A percentile compares a stretch with the other conserved stretches of the same genome.
Conservation (phyloP, 2,888 invertebrate species). For the Sipunculus nudus region DNA sequence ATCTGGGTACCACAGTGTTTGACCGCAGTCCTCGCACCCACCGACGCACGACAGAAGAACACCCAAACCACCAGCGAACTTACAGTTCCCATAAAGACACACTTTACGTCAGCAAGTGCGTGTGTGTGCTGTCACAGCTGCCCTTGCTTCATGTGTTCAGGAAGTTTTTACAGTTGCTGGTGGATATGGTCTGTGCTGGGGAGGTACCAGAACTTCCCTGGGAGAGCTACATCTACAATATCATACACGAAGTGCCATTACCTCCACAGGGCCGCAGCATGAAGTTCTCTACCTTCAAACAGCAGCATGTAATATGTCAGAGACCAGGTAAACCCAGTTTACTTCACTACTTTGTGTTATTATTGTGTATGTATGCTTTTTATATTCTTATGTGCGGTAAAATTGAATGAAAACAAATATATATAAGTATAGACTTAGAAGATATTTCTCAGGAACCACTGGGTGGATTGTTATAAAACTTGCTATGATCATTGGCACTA, state of each 20-base stretch:
- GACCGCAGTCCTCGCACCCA: conserved; percentile 25
- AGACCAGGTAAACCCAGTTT: conserved; percentile 63
- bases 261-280: conserved; percentile 90
- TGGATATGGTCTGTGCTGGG: conserved; percentile 25
- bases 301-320: conserved; percentile 54
- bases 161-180: conserved; percentile 53
- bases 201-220: conserved; percentile 70
- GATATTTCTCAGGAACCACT: too few relatives aligned
- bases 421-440: too few relatives aligned
- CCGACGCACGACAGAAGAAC: neutral
- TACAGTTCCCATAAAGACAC: conserved; percentile 95
- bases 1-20: conserved; percentile 56
- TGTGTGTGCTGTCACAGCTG: conserved; percentile 89
- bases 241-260: conserved; percentile 91
- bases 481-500: too few relatives aligned
- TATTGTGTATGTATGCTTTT: neutral
- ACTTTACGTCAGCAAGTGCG: conserved; percentile 93
- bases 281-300: conserved; percentile 68
- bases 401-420: too few relatives aligned
- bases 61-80: conserved; percentile 10
- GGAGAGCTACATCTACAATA: conserved; percentile 94
- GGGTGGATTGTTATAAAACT: too few relatives aligned
- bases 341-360: neutral
- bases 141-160: conserved; percentile 73
- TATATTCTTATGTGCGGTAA: too few relatives aligned